phyloP scores from a whole-genome alignment of 2,888 invertebrate species.

The Bursaphelenchus okinawaensis region DNA sequence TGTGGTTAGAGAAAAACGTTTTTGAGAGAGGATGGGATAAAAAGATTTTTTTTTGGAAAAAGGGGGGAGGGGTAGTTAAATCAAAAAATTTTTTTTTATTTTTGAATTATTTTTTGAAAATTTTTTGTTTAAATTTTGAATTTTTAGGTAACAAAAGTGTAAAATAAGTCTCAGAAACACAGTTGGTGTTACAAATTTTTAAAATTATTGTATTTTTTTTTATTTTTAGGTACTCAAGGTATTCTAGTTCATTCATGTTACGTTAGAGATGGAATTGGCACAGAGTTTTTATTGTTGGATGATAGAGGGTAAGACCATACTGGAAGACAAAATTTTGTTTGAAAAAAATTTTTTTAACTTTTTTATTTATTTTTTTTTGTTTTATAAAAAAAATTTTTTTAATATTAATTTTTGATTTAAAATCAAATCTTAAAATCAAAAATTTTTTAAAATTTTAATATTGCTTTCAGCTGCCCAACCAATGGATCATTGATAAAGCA shows the following conservation, averaged over 20 bases:
- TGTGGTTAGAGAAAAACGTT: too few species aligned
- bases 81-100: too few species aligned
- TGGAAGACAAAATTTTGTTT: neutral
- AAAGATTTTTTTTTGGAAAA: too few species aligned
- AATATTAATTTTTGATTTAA: neutral
- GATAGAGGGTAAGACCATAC: slow-evolving; percentile 43
- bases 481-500: slow-evolving; percentile 39
- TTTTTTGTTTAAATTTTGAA: too few species aligned
- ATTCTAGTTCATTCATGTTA: slow-evolving; percentile 54
- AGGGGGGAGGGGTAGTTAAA: too few species aligned
- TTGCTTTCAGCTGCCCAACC: slow-evolving; percentile 41
- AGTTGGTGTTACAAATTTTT: too few species aligned
- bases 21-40: too few species aligned
- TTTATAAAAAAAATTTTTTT: neutral
- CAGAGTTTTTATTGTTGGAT: slow-evolving; percentile 49
- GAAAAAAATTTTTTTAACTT: neutral
- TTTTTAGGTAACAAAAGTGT: too few species aligned
- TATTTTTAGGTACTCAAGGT: slow-evolving; percentile 26
- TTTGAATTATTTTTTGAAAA: too few species aligned
- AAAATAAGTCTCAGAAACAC: too few species aligned
- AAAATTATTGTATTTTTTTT: neutral
- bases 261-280: slow-evolving; percentile 51
- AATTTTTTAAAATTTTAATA: neutral
- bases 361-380: too few species aligned
- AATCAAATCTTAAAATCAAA: neutral